phyloP scores from a whole-genome alignment of 2,888 invertebrate genomes.

The Gasteruption jaculator region DNA sequence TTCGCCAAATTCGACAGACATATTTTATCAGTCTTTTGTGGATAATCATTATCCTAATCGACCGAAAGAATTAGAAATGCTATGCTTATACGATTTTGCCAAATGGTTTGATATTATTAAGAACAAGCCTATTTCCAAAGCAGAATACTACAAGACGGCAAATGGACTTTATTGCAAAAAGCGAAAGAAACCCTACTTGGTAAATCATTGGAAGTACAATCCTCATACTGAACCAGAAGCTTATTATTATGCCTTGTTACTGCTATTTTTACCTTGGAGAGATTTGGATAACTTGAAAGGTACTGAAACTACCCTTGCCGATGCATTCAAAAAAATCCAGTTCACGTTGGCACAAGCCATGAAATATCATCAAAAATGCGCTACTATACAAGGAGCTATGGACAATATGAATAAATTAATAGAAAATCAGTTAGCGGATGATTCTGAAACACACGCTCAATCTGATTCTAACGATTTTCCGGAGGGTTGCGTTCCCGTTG shows the following conservation, averaged over 20 bases:
- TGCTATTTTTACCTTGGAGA: constrained; percentile 28
- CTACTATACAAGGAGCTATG: constrained; percentile 14
- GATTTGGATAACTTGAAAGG: constrained; percentile 19
- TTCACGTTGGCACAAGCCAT: constrained; percentile 19
- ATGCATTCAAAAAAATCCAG: constrained; percentile 19
- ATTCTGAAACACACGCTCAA: constrained; percentile 9
- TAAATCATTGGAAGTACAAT: constrained; percentile 13
- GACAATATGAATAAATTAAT: constrained; percentile 18
- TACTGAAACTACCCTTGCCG: constrained; percentile 15
- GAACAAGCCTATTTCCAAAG: constrained; percentile 11
- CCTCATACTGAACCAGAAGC: constrained; percentile 19
- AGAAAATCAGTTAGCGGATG: constrained; percentile 22
- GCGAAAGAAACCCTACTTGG: constrained; percentile 16
- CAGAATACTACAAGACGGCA: constrained; percentile 17
- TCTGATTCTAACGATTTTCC: background rate
- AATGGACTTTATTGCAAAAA: constrained; percentile 25
- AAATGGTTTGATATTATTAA: constrained; percentile 24
- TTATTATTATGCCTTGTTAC: constrained; percentile 25
- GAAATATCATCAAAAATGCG: constrained; percentile 16
- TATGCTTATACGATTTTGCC: constrained; percentile 27
- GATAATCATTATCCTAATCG: constrained; percentile 33
- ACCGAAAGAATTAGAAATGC: constrained; percentile 28
- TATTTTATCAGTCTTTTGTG: constrained; percentile 30
- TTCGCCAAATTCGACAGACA: constrained; percentile 28
- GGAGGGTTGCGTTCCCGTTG: constrained; percentile 14